Base-by-base conservation (phyloP, 2,888 invertebrate genomes). In the Aporophyla lueneburgensis region DNA sequence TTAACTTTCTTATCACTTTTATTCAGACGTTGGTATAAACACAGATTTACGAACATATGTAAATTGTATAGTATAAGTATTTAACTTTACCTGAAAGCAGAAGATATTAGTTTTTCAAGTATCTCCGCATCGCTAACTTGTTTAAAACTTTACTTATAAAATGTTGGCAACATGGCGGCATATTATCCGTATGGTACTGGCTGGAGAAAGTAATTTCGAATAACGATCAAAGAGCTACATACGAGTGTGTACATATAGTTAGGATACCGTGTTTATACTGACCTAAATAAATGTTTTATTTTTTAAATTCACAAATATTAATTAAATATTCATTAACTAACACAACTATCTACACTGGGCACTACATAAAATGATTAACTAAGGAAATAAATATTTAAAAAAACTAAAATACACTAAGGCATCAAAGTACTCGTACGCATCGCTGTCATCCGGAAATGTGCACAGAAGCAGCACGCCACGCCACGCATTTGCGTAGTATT, bases 91-190 rank as follows among this genome's bases (percentile, higher is more conserved):
- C 63, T 78, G 51, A 9, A 56, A 65, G 68, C 59, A 61, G 21
- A 79, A 72, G 43, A 70, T 71, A 82, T 83, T 83, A 75, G 72
- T 79, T 83, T 33, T 79, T 51, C 2, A 83, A 83, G 79, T 82
- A 59, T 82, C 58, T 54, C 65, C 40, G 9, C 24, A 16, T 56
- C 27, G 16, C 51, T 56, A 58, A 68, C 43, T 73, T 83, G 56
- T 56, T 73, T 49, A 63, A 56, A 79, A 81, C 62, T 79, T 83
- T 79, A 16, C 62, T 72, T 75, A 83, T 72, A n/a, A 83, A 79
- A 74, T 59, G 27, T 43, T 27, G 5, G 16, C 72, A 70, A 72
- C 33, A 71, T 79, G 66, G 70, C 62, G 79, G 51, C 65, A 59
- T 5, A 40, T 63, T 46, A 67, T 40, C 58, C 24, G 14, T 58